Percentiles rank a stretch among this genome's conserved stretches.
Conservation (phyloP, 2,113 vertebrate genomes). For the Pollachius pollachius region DNA sequence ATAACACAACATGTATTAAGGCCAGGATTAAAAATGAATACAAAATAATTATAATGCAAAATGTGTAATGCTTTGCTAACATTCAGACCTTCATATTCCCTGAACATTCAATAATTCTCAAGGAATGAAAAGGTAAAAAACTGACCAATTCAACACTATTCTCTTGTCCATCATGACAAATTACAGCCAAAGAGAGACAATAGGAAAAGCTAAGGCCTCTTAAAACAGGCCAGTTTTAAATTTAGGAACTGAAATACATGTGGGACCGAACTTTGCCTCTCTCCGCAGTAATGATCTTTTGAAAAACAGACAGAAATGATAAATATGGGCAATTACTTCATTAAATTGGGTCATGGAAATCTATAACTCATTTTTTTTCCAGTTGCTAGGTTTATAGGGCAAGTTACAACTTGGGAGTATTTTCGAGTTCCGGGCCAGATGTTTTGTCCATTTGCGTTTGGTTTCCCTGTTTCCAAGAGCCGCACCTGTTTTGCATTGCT, state of each 20-base stretch:
- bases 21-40: no score
- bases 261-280: conserved; percentile 20
- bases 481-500: conserved; percentile 5
- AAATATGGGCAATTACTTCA: conserved; percentile 47
- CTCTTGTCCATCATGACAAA: conserved; percentile 1
- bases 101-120: no score
- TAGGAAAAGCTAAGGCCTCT: neutral
- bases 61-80: no score
- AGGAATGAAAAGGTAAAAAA: no score
- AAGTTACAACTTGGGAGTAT: conserved; percentile 34
- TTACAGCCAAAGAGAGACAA: conserved; percentile 10
- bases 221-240: conserved; percentile 15
- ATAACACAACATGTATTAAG: no score
- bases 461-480: conserved; percentile 24
- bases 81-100: no score
- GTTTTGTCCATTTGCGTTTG: conserved; percentile 52
- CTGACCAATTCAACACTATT: neutral
- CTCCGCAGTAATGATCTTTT: conserved; percentile 22
- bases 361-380: conserved; percentile 48
- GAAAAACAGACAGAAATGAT: conserved; percentile 39
- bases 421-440: conserved; percentile 36
- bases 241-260: conserved; percentile 14
- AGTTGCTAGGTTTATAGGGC: conserved; percentile 26
- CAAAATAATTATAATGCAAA: no score
- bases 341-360: conserved; percentile 57